phyloP scores from a whole-genome alignment of 2,888 invertebrate species.

The Slavum lentiscoides region DNA sequence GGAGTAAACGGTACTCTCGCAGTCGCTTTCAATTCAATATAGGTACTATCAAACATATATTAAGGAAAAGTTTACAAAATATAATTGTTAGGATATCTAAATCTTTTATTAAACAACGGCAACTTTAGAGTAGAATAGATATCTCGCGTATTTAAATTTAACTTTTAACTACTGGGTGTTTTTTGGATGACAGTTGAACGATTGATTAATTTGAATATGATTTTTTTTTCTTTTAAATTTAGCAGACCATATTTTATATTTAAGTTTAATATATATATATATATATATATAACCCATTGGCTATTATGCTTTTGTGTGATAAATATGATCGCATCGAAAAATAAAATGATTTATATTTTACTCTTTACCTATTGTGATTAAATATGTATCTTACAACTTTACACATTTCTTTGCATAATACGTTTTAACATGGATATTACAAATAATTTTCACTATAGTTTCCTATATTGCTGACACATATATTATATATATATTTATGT shows the following conservation, averaged over 20 bases:
- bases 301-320: no score
- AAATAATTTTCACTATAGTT: no score
- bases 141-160: background rate
- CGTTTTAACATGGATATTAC: no score
- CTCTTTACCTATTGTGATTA: no score
- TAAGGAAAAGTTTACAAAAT: background rate
- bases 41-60: background rate
- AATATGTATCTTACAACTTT: no score
- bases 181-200: background rate
- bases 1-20: background rate
- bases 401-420: no score
- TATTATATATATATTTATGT: no score
- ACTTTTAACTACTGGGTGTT: background rate
- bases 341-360: no score
- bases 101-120: background rate
- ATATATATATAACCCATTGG: background rate
- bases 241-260: background rate
- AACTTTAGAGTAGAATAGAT: background rate
- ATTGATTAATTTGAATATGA: background rate
- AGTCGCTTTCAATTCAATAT: background rate
- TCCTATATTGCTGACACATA: no score
- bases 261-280: background rate
- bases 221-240: background rate
- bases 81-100: background rate
- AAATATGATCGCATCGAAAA: no score